These are phyloP conservation scores for Hippocampus kuda DNA, from an alignment of 2,797 vertebrate species.

Conservation along the genomic window DNA sequence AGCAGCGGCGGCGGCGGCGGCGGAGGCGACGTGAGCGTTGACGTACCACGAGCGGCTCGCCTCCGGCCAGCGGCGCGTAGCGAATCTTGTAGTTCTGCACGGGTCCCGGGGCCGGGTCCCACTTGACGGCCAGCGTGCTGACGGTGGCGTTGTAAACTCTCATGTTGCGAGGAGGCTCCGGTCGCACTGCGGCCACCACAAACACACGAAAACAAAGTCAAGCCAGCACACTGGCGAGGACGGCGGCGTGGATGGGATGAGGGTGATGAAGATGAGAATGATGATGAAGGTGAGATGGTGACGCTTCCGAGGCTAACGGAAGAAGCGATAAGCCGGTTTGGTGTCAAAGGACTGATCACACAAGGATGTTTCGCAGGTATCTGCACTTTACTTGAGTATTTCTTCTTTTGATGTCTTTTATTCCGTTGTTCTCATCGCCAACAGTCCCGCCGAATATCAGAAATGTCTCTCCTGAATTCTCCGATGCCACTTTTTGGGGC, in stretches of 20 bases:
- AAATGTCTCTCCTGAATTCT: too few relatives aligned
- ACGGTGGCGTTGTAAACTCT: constrained; percentile 86
- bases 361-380: neutral
- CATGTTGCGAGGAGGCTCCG: constrained; percentile 79
- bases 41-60: constrained; percentile 70
- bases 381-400: too few relatives aligned
- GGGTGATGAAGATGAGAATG: constrained; percentile 14
- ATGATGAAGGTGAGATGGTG: neutral
- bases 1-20: too few relatives aligned
- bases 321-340: neutral
- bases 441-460: too few relatives aligned
- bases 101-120: constrained; percentile 80
- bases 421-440: too few relatives aligned
- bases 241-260: constrained; percentile 6
- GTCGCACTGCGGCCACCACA: constrained; percentile 63
- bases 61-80: constrained; percentile 69
- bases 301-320: neutral
- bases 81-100: constrained; percentile 82
- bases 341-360: neutral
- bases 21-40: too few relatives aligned
- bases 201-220: neutral
- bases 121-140: constrained; percentile 77
- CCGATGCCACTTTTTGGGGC: too few relatives aligned
- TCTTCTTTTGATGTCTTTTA: too few relatives aligned
- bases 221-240: neutral